A percentile compares a stretch with the other conserved stretches of the same genome.
phyloP scores from a whole-genome alignment of 1,140 invertebrate genomes.

The Sycophila sp. region DNA sequence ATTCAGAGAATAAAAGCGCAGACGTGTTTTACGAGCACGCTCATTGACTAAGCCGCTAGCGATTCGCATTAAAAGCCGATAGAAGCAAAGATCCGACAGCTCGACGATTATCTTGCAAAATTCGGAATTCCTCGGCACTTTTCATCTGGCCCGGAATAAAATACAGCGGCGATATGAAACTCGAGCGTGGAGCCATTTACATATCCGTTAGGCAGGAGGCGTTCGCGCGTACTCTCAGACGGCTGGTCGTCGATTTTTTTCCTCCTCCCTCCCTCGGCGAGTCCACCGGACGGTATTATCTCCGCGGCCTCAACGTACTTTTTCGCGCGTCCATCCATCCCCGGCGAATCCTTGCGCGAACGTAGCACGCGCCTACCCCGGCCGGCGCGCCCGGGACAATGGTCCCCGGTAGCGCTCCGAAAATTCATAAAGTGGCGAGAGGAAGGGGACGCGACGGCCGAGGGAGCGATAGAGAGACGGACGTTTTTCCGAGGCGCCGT shows the following conservation, averaged over 20 bases:
- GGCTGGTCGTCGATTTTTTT: too few relatives aligned
- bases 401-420: not conserved
- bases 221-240: too few relatives aligned
- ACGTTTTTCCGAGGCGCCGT: not conserved
- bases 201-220: slow-evolving; percentile 6
- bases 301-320: not conserved
- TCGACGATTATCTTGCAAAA: too few relatives aligned
- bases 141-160: not conserved
- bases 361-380: not conserved
- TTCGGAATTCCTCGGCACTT: not conserved
- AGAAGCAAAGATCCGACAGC: too few relatives aligned
- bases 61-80: too few relatives aligned
- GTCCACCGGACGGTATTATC: not conserved
- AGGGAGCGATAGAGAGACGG: not conserved
- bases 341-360: not conserved
- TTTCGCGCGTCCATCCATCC: not conserved
- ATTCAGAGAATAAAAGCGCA: too few relatives aligned
- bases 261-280: too few relatives aligned
- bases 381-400: not conserved
- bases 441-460: not conserved
- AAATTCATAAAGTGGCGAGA: not conserved
- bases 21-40: too few relatives aligned
- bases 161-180: not conserved
- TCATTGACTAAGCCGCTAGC: too few relatives aligned
- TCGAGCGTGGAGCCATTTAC: not conserved